Evolutionary conservation across 2,113 vertebrate genomes (phyloP).

Genomic region (Agapornis roseicollis): DNA sequence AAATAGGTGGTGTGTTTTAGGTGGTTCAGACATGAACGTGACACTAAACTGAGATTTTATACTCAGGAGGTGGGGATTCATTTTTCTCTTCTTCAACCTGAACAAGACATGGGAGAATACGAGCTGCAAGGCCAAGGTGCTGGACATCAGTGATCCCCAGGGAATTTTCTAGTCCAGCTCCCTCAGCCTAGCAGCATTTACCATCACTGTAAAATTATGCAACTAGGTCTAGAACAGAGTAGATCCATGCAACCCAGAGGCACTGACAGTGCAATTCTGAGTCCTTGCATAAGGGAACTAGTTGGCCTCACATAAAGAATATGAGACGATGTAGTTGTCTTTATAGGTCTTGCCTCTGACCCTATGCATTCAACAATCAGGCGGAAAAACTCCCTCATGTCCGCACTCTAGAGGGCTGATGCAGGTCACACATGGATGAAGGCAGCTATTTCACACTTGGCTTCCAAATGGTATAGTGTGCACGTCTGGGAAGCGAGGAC

Average conservation of each 20-base stretch:
- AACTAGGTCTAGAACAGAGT: not conserved
- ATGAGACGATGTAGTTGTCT: not conserved
- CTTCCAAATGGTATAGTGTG: not conserved
- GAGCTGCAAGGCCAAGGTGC: not conserved
- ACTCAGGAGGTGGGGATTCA: not conserved
- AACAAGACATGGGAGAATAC: not conserved
- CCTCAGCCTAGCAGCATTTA: not conserved
- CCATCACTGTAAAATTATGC: not conserved
- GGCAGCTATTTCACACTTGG: constrained; percentile 53
- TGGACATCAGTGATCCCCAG: not conserved
- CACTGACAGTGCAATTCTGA: not conserved
- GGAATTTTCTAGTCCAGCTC: not conserved
- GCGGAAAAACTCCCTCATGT: not conserved
- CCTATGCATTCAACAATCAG: not conserved
- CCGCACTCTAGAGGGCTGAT: rapidly evolving
- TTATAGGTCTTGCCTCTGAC: not conserved
- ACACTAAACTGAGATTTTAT: not conserved
- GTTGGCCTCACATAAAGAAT: not conserved
- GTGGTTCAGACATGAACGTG: not conserved
- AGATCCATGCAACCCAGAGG: not conserved
- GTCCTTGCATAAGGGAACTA: not conserved
- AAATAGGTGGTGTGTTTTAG: not conserved
- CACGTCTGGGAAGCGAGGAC: rapidly evolving
- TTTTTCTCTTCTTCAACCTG: not conserved
- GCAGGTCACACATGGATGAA: constrained; percentile 24